Conservation (phyloP, 2,888 invertebrate genomes). For the Rhogogaster chlorosoma region DNA sequence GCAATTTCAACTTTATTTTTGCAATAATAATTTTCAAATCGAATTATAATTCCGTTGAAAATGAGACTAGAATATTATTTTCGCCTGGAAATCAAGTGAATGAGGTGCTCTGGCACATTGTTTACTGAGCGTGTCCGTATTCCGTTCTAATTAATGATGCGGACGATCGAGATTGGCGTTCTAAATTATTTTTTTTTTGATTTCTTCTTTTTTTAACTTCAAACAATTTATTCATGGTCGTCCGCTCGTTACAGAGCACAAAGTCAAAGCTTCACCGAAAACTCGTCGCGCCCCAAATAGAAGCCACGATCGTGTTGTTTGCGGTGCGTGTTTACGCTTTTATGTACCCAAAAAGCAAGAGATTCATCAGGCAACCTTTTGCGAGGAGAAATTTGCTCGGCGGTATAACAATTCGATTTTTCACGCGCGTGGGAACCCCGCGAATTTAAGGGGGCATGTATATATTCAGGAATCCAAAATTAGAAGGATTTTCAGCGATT, state of each 20-base stretch:
- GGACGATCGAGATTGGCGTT: neutral
- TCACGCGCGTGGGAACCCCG: neutral
- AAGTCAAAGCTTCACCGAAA: slow-evolving; percentile 4
- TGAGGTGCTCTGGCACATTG: neutral
- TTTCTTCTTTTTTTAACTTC: neutral
- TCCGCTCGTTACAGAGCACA: neutral
- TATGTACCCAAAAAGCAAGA: neutral
- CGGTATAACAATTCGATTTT: neutral
- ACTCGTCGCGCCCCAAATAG: neutral
- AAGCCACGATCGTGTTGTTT: neutral
- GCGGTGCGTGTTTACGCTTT: slow-evolving; percentile 11
- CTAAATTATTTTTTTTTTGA: neutral
- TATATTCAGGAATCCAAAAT: too few relatives aligned
- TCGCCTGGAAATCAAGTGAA: neutral
- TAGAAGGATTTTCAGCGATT: too few relatives aligned
- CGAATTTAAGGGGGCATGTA: too few relatives aligned
- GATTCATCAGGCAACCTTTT: neutral
- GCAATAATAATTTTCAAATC: too few relatives aligned
- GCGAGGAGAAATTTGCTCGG: neutral
- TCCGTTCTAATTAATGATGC: neutral
- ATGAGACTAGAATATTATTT: too few relatives aligned
- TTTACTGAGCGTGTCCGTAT: neutral
- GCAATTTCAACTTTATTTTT: too few relatives aligned
- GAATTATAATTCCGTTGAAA: too few relatives aligned
- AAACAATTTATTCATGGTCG: slow-evolving; percentile 18